Conservation (phyloP, 2,888 invertebrate genomes). For the Byasa hedistus region DNA sequence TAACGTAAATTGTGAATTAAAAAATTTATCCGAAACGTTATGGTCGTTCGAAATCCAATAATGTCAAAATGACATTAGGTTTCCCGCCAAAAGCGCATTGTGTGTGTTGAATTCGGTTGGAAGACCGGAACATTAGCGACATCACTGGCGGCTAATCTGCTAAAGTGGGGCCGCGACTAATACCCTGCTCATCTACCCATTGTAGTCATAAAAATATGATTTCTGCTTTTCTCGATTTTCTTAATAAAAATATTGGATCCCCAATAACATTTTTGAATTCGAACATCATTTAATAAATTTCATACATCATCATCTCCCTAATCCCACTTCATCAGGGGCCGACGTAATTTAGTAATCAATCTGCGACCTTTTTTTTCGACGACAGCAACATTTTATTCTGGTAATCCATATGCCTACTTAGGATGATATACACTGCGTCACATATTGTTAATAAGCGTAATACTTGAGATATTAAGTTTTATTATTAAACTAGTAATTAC, state of each 20-base stretch:
- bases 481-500: too few relatives aligned
- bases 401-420: too few relatives aligned
- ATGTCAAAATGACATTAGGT: slow-evolving; percentile 45
- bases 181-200: slow-evolving; percentile 32
- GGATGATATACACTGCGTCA: too few relatives aligned
- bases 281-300: not conserved
- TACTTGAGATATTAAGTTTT: too few relatives aligned
- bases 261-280: not conserved
- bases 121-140: slow-evolving; percentile 54
- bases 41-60: slow-evolving; percentile 49
- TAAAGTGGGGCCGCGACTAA: slow-evolving; percentile 52
- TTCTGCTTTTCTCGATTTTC: slow-evolving; percentile 3
- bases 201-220: slow-evolving; percentile 16
- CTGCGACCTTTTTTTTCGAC: too few relatives aligned
- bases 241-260: not conserved
- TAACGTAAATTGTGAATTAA: not conserved
- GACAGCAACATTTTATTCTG: too few relatives aligned
- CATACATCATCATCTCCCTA: too few relatives aligned
- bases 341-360: too few relatives aligned
- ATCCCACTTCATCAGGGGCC: too few relatives aligned
- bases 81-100: slow-evolving; percentile 47
- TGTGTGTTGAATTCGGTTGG: slow-evolving; percentile 39
- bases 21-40: not conserved
- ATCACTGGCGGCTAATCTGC: slow-evolving; percentile 52
- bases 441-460: too few relatives aligned